Evolutionary conservation across 2,888 invertebrate genomes (phyloP), one percentile per base, ranked within the genome.

Genomic region (Trichogramma dendrolimi): DNA sequence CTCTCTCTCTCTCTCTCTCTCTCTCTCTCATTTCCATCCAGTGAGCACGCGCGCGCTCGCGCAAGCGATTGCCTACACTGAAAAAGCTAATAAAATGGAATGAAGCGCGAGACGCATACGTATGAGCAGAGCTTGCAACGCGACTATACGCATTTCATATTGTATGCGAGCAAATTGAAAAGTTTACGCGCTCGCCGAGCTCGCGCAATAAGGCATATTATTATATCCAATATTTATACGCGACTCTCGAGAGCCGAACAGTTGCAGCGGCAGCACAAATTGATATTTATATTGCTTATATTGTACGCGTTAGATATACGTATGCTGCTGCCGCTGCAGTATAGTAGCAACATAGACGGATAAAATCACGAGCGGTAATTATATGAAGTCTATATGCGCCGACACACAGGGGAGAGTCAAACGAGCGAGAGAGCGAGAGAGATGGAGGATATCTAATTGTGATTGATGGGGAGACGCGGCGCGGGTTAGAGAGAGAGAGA

Each of bases 381-480:
- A 78, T 27, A 27, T 75, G 75, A 76, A 73, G 27, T 27, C 27
- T 27, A 27, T 27, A 27, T 27, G 27, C 27, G 27, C 27, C 27
- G 27, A 75, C 75, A 72, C 73, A 27, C 70, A 73, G 71, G 71
- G 70, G 70, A 70, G 69, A 69, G 27, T 27, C 27, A 27, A 27
- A 27, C 27, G 3, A 27, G 70, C 68, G 72, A 68, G 67, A 67
- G 55, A 55, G 62, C 49, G 52, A 49, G 60, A 57, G 57, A 56
- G 64, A 70, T 70, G 67, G 68, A 70, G 72, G 68, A 71, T 69
- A 75, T 75, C 75, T 78, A 79, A 78, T 79, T 77, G 78, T 79
- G 78, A 79, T 78, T 78, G 78, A 78, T 78, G 77, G 76, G 73
- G 73, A 71, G 71, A 69, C 72, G 70, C 27, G 27, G 27, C 27